Evolutionary conservation across 2,797 vertebrate genomes (phyloP).

Genomic region (Microchirus variegatus): DNA sequence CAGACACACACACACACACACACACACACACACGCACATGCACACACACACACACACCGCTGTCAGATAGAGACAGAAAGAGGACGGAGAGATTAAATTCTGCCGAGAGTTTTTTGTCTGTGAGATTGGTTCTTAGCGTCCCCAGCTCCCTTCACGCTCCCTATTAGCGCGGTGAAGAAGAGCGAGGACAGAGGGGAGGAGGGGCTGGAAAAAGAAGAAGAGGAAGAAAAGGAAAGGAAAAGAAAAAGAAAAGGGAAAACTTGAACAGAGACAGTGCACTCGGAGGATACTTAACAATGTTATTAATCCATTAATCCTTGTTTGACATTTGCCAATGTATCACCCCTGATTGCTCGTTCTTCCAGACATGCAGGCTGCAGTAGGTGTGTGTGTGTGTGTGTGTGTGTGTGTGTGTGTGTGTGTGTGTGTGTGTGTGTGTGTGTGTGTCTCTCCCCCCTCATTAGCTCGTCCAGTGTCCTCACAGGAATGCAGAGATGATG

Average conservation of each 20-base stretch:
- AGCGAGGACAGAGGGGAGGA: constrained; percentile 45
- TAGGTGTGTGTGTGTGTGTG: constrained; percentile 38
- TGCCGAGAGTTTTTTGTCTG: constrained; percentile 80
- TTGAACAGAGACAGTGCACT: constrained; percentile 67
- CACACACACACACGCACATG: constrained; percentile 30
- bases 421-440: constrained; percentile 36
- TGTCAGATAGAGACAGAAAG: constrained; percentile 80
- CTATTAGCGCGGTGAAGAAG: constrained; percentile 70
- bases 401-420: constrained; percentile 18
- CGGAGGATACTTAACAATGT: constrained; percentile 78
- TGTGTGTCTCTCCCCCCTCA: constrained; percentile 21
- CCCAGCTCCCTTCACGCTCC: constrained; percentile 70
- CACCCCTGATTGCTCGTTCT: constrained; percentile 74
- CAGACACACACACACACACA: constrained; percentile 33
- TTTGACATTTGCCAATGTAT: constrained; percentile 82
- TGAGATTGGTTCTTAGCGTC: constrained; percentile 82
- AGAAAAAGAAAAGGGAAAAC: too few species aligned
- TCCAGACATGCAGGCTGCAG: constrained; percentile 51
- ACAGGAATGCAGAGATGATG: constrained; percentile 23
- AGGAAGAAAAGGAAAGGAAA: constrained; percentile 1
- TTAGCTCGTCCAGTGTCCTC: constrained; percentile 35
- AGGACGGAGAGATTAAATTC: constrained; percentile 84
- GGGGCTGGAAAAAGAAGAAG: constrained; percentile 12
- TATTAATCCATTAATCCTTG: constrained; percentile 84
- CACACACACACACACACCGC: constrained; percentile 29